Conservation (phyloP, 2,888 invertebrate genomes). For the Eulithis testata region DNA sequence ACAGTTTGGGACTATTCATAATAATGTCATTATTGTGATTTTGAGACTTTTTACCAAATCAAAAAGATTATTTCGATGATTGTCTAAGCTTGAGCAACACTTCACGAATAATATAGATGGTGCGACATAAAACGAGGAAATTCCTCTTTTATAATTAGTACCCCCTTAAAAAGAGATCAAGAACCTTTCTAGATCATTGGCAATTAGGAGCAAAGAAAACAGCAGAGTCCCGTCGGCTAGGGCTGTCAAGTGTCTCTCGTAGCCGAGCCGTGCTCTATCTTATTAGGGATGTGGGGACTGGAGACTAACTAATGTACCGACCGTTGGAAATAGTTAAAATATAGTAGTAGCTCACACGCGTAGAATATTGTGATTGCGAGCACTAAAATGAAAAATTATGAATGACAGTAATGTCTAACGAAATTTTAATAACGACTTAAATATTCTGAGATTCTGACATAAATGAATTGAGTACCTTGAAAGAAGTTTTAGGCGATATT, state of each 20-base stretch:
- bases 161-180: slow-evolving; percentile 30
- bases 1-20: too few relatives aligned
- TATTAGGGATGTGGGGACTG: slow-evolving; percentile 23
- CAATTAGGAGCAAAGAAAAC: slow-evolving; percentile 32
- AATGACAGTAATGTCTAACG: too few relatives aligned
- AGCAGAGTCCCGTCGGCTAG: slow-evolving; percentile 13
- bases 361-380: slow-evolving; percentile 1
- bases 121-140: slow-evolving; percentile 2
- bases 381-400: background rate
- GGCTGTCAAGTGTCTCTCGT: slow-evolving; percentile 27
- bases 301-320: slow-evolving; percentile 14
- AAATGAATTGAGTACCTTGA: too few relatives aligned
- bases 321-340: background rate
- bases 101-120: too few relatives aligned
- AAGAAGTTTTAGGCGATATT: too few relatives aligned
- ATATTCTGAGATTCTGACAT: too few relatives aligned
- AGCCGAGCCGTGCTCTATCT: slow-evolving; percentile 30
- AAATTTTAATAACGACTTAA: too few relatives aligned
- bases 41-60: too few relatives aligned
- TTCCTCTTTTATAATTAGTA: slow-evolving; percentile 20
- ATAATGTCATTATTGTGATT: too few relatives aligned
- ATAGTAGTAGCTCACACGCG: slow-evolving; percentile 2
- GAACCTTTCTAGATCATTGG: slow-evolving; percentile 27
- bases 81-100: too few relatives aligned
- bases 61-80: too few relatives aligned